Conservation (phyloP, 2,113 vertebrate genomes). For the Oreotrochilus melanogaster region DNA sequence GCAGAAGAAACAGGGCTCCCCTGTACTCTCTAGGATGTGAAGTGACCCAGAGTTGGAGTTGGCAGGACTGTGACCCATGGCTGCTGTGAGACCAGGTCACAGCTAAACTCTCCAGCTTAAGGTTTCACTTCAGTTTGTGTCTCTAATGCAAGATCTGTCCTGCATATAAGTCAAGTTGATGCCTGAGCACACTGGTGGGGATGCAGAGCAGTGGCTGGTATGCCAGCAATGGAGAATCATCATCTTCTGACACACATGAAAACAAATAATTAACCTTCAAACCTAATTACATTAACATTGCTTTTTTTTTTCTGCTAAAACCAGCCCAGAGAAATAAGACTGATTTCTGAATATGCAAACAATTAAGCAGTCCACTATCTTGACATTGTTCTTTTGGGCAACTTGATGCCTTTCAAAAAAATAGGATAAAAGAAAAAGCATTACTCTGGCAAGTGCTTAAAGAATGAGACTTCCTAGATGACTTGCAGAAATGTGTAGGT, state of each 20-base stretch:
- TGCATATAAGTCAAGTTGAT: neutral
- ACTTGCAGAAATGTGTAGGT: neutral
- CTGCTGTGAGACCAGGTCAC: fast-evolving
- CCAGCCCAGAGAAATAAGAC: neutral
- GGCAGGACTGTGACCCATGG: fast-evolving
- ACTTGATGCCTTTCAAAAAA: neutral
- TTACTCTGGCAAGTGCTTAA: neutral
- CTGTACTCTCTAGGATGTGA: neutral
- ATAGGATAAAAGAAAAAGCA: neutral
- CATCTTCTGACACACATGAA: fast-evolving
- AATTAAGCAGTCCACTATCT: neutral
- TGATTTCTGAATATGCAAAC: slow-evolving; percentile 20
- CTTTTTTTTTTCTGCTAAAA: neutral
- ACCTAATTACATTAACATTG: neutral
- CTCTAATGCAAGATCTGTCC: neutral
- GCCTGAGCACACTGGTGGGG: no score
- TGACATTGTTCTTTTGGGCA: neutral
- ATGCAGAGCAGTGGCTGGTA: neutral
- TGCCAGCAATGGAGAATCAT: neutral
- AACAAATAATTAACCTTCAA: slow-evolving; percentile 26
- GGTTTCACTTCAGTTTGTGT: neutral
- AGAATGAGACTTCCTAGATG: neutral
- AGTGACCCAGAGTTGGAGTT: fast-evolving
- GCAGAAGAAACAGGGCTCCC: neutral
- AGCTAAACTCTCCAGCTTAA: neutral